Base-by-base conservation (phyloP, 2,113 vertebrate species). In the Abramis brama region DNA sequence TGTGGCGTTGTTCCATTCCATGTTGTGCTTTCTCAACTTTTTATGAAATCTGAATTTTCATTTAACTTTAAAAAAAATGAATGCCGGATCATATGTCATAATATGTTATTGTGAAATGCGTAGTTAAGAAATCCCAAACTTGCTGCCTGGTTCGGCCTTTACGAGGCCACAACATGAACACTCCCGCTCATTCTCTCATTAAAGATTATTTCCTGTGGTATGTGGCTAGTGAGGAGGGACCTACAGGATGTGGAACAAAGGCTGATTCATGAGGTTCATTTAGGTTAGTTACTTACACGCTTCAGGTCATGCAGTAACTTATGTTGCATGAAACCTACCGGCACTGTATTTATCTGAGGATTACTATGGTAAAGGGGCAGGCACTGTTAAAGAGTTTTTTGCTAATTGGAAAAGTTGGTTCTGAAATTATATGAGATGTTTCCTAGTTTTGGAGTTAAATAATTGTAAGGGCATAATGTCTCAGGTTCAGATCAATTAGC, bases 121-220 rank as follows among this genome's bases (percentile, higher is more conserved):
- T 30, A 30, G 73, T 64, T 73, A 52, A 66, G 4, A 73, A 75
- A 62, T 60, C 1, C 36, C 19, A 12, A 10, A 50, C 27, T 76
- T 12, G 17, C 12, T 36, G 66, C 70, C 74, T n/a, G 8, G 57
- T 17, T 81, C 25, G 30, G 55, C 79, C 36, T 62, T 75, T 27
- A 50, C 66, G 33, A 27, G 84, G 60, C 85, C 17, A 39, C 57
- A 77, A 87, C 73, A 15, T 57, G 76, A 47, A 59, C 84, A 87
- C 86, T 90, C 89, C 83, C 86, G 25, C 77, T 79, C 55, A 71
- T 79, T 81, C 87, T 87, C 84, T 84, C 50, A 77, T 25, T 62
- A 80, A 75, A 90, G 88, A 86, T 90, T 86, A 90, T 90, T 84
- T 71, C 74, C 84, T 82, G 90, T 88, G 88, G 90, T 90, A 92